phyloP scores from a whole-genome alignment of 2,888 invertebrate species.

The Yponomeuta malinellus region DNA sequence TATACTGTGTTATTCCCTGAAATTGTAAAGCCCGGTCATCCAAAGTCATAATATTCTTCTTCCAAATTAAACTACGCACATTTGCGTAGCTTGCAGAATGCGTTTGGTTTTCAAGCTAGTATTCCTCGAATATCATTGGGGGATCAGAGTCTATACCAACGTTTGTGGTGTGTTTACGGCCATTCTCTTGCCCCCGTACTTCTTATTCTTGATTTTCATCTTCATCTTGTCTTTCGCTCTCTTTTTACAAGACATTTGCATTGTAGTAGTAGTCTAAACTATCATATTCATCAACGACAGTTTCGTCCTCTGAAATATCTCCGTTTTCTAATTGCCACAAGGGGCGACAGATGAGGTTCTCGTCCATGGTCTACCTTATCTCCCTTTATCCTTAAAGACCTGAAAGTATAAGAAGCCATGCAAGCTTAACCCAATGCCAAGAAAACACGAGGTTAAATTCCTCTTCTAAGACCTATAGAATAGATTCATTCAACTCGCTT shows the following conservation, averaged over 20 bases:
- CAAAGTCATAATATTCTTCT: background rate
- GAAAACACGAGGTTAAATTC: background rate
- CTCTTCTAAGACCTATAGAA: no score
- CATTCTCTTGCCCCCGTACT: no score
- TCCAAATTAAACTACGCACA: background rate
- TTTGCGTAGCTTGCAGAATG: background rate
- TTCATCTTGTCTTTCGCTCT: background rate
- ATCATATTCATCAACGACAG: background rate
- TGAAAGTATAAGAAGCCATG: background rate
- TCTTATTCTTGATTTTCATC: background rate
- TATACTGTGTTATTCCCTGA: background rate
- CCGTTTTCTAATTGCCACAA: conserved; percentile 9
- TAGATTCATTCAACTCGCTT: no score
- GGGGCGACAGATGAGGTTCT: background rate
- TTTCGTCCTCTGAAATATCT: conserved; percentile 9
- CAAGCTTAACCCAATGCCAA: background rate
- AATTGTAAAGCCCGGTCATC: background rate
- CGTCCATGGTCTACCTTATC: background rate
- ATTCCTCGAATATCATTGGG: background rate
- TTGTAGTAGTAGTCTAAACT: background rate
- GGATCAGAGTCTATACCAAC: background rate
- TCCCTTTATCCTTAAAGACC: background rate
- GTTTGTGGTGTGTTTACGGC: no score
- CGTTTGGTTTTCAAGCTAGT: background rate
- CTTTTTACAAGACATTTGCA: background rate